Conservation (phyloP, 2,797 vertebrate species). For the Myotis vivesi region DNA sequence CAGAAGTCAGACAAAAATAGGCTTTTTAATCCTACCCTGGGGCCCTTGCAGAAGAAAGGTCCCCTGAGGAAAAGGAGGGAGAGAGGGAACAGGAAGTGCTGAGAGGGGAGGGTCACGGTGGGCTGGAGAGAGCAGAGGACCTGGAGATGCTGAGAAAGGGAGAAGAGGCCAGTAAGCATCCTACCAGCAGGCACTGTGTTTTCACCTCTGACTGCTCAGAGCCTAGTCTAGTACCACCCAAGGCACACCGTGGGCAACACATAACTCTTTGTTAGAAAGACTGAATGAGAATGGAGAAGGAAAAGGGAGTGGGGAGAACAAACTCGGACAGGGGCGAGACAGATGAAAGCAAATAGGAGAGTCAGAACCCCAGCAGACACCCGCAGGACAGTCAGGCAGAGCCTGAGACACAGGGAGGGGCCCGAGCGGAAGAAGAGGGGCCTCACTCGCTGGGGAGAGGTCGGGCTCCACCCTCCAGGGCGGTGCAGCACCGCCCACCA, state of each 20-base stretch:
- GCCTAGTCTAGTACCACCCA: no score
- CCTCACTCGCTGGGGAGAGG: fast-evolving
- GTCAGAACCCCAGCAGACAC: background rate
- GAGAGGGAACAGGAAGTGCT: background rate
- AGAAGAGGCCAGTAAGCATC: background rate
- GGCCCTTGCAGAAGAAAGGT: background rate
- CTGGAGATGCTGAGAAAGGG: background rate
- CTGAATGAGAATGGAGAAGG: background rate
- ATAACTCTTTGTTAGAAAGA: background rate
- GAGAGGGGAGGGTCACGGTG: background rate
- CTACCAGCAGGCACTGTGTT: background rate
- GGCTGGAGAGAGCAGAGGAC: background rate
- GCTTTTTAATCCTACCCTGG: background rate
- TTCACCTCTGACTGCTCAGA: background rate
- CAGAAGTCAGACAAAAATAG: background rate
- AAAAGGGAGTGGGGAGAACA: background rate
- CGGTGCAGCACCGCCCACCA: constrained; percentile 42
- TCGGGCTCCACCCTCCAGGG: background rate
- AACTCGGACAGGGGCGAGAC: background rate
- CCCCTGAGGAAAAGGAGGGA: background rate
- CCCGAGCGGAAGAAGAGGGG: background rate
- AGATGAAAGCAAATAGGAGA: background rate
- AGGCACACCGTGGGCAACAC: background rate
- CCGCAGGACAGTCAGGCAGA: no score
- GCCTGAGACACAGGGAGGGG: fast-evolving